Evolutionary conservation across 2,113 vertebrate genomes (phyloP), one percentile per base, ranked within the genome.

Genomic region (Varanus komodoensis): DNA sequence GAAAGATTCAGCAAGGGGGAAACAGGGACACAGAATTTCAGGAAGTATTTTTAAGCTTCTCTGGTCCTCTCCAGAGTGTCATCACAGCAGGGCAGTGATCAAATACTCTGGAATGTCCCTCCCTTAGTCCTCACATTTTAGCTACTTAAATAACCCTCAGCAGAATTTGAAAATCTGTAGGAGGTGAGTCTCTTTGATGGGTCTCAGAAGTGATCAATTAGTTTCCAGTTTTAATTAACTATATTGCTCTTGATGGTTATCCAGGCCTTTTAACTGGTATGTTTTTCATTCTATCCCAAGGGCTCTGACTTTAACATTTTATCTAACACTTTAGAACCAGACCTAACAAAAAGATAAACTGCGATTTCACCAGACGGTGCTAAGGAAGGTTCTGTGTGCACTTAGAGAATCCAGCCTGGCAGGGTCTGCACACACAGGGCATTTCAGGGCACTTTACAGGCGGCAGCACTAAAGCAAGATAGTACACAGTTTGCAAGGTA

Each of bases 181-280:
- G 44, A 71, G 32, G 61, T 54, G 23, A 79, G 23, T 86, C 14
- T 71, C 54, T 86, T 90, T 48, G n/a, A 86, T 54, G 32, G 34
- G 9, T 38, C 64, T 89, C 64, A 78, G 48, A 85, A 79, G 77
- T 80, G 75, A 86, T 48, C 32, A 3, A 4, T 85, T 85, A 71
- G 50, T 12, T 80, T 86, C n/a, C 75, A 44, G 50, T 71, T 85
- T 80, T 69, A 90, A 90, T 90, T 79, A 71, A 69, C 34, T 89
- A 15, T 61, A 79, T 85, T 85, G 50, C 74, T 78, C 32, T 52
- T 78, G 44, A 64, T 80, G 68, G 3, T 44, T 38, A 11, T 44
- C 38, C 50, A 75, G 54, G 69, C 38, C 32, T 25, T 80, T 29
- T 80, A 32, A 50, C 12, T 29, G 69, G 48, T 52, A 81, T 69